Evolutionary conservation across 2,113 vertebrate genomes (phyloP).

Genomic region (Chitala chitala): DNA sequence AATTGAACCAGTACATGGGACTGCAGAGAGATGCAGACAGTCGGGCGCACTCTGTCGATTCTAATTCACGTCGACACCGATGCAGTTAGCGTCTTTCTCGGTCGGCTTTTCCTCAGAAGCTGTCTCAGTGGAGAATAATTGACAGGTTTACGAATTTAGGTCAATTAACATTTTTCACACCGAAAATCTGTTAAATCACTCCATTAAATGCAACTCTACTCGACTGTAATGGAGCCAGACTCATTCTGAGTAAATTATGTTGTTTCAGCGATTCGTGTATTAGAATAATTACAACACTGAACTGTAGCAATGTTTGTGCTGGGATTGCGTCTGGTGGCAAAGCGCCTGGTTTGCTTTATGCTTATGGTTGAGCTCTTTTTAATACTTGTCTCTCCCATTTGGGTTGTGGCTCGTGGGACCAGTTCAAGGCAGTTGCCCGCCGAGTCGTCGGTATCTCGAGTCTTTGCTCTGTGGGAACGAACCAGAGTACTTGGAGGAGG

Average conservation of each 20-base stretch:
- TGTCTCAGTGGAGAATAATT: background rate
- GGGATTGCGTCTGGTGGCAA: background rate
- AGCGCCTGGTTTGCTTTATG: background rate
- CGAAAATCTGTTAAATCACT: background rate
- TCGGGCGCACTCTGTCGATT: background rate
- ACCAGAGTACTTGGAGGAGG: no score
- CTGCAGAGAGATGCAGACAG: background rate
- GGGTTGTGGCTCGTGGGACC: background rate
- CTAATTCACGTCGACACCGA: background rate
- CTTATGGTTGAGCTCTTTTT: background rate
- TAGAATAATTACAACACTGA: background rate
- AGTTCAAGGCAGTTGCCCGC: background rate
- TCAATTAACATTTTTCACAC: background rate
- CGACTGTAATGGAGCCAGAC: background rate
- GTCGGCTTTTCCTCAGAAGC: slow-evolving; percentile 2
- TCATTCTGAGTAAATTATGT: background rate
- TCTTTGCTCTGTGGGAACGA: no score
- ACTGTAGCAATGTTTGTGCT: background rate
- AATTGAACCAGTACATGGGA: background rate
- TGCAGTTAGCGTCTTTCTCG: background rate
- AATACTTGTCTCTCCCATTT: background rate
- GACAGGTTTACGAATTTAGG: background rate
- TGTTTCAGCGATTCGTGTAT: background rate
- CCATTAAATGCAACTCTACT: background rate
- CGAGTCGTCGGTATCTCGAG: no score